A percentile compares a stretch with the other conserved stretches of the same genome.
Conservation (phyloP, 2,888 invertebrate genomes). For the Myopa testacea region DNA sequence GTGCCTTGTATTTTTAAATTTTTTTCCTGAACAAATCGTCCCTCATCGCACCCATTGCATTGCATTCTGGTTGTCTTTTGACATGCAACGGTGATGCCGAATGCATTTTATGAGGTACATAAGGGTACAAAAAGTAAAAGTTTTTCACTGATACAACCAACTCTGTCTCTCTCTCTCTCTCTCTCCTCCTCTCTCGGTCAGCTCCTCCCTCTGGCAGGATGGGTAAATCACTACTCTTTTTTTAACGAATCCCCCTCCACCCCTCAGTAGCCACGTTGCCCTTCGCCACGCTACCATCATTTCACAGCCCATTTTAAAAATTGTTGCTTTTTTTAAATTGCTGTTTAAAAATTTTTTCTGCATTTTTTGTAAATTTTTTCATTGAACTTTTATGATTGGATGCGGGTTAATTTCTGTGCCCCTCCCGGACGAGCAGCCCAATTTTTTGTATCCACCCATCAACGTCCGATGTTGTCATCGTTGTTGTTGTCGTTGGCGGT, state of each 20-base stretch:
- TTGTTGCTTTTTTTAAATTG: not conserved
- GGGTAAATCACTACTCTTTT: not conserved
- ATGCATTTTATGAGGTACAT: too few species aligned
- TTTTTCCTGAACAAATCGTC: too few species aligned
- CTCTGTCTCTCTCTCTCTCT: not conserved
- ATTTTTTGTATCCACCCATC: slow-evolving; percentile 29
- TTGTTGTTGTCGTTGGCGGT: not conserved
- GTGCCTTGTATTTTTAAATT: too few species aligned
- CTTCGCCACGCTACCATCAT: not conserved
- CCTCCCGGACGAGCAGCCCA: not conserved
- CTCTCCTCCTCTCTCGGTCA: not conserved
- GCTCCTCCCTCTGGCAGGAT: not conserved
- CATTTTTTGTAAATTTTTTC: slow-evolving; percentile 11
- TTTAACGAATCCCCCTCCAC: not conserved
- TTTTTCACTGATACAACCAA: not conserved
- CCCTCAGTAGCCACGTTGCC: not conserved
- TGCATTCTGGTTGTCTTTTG: too few species aligned
- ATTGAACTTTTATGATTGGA: slow-evolving; percentile 39
- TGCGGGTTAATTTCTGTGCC: slow-evolving; percentile 33
- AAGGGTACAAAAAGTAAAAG: not conserved
- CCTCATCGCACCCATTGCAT: too few species aligned
- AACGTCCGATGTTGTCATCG: not conserved
- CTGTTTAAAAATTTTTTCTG: not conserved
- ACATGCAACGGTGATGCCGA: too few species aligned
- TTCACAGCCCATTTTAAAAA: slow-evolving; percentile 14